Percentiles rank a stretch among this genome's conserved stretches.
These are phyloP conservation scores for Taenioides sp. DNA, from an alignment of 2,797 vertebrate genomes.

Conservation along the genomic window DNA sequence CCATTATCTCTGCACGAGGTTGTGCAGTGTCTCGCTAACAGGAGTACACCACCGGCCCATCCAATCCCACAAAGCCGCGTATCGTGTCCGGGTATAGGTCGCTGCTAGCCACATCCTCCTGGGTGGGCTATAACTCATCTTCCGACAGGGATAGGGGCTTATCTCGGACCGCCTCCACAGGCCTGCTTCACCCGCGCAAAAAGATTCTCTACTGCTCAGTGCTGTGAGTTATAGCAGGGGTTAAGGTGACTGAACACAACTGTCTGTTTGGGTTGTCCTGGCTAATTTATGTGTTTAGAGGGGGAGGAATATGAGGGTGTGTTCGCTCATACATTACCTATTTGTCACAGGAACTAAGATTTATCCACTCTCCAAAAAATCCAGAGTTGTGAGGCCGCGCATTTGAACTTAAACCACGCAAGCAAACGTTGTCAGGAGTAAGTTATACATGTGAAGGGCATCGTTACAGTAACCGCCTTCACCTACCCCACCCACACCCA, in stretches of 20 bases:
- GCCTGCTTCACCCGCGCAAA: constrained; percentile 60
- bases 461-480: constrained; percentile 65
- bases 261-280: constrained; percentile 64
- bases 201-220: constrained; percentile 63
- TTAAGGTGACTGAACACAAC: constrained; percentile 73
- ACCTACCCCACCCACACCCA: constrained; percentile 48
- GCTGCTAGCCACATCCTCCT: constrained; percentile 65
- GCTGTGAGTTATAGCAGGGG: constrained; percentile 72
- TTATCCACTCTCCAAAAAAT: constrained; percentile 42
- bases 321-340: constrained; percentile 26
- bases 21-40: constrained; percentile 46
- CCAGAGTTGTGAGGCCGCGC: constrained; percentile 23
- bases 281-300: constrained; percentile 57
- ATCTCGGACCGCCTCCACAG: constrained; percentile 63
- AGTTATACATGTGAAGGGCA: constrained; percentile 78
- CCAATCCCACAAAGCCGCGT: constrained; percentile 53
- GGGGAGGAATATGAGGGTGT: constrained; percentile 50
- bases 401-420: constrained; percentile 36
- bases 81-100: constrained; percentile 50
- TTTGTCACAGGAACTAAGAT: constrained; percentile 39
- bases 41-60: constrained; percentile 38
- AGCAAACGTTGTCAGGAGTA: constrained; percentile 63
- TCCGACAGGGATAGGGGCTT: constrained; percentile 63
- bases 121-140: constrained; percentile 81
- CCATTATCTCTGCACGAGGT: constrained; percentile 69